Percentiles rank a stretch among this genome's conserved stretches.
phyloP scores from a whole-genome alignment of 2,888 invertebrate genomes.

The Epinotia ramella region DNA sequence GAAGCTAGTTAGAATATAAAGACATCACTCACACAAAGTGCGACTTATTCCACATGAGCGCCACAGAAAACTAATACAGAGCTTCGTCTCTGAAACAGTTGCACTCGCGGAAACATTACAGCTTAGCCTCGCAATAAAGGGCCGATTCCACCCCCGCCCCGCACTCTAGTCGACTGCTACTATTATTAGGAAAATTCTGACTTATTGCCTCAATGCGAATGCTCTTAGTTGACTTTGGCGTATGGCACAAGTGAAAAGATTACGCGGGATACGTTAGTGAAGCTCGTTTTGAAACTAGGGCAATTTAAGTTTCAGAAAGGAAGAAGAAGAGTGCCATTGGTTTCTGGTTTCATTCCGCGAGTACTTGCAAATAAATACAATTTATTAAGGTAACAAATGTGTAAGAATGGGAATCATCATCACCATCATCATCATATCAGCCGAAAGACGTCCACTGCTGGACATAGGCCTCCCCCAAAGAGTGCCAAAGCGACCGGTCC shows the following conservation, averaged over 20 bases:
- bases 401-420: too few relatives aligned
- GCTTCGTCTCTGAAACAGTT: conserved; percentile 28
- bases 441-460: too few relatives aligned
- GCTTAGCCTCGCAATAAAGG: conserved; percentile 33
- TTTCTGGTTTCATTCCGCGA: too few relatives aligned
- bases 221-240: conserved; percentile 56
- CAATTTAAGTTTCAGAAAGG: background rate
- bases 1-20: background rate
- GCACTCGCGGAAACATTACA: conserved; percentile 21
- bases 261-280: background rate
- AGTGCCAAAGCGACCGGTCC: too few relatives aligned
- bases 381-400: too few relatives aligned
- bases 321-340: too few relatives aligned
- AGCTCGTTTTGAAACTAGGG: background rate
- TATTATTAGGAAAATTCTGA: conserved; percentile 81
- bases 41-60: conserved; percentile 22
- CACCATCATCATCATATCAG: too few relatives aligned
- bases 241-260: conserved; percentile 49
- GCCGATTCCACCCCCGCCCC: conserved; percentile 47
- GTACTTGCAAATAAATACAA: too few relatives aligned
- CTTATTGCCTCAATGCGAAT: conserved; percentile 72
- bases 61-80: conserved; percentile 25
- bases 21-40: conserved; percentile 12
- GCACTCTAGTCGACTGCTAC: conserved; percentile 49
- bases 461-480: too few relatives aligned